Percentiles rank a stretch among this genome's conserved stretches.
These are phyloP conservation scores for Cenopis cana DNA, from an alignment of 2,888 invertebrate species.

Conservation along the genomic window DNA sequence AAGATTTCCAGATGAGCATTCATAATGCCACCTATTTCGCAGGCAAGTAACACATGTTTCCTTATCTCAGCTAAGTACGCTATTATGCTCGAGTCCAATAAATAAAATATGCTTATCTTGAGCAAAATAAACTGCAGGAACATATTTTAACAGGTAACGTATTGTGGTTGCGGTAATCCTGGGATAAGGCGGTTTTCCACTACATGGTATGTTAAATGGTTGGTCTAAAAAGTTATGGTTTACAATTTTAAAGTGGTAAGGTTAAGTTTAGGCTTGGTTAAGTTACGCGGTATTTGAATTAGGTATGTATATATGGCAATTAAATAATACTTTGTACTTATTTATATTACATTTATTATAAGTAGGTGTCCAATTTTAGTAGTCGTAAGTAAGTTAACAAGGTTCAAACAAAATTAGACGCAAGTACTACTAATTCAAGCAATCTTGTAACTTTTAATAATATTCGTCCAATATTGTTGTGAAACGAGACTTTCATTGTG, in stretches of 20 bases:
- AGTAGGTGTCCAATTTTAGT: no score
- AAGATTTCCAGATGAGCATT: not conserved
- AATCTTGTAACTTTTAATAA: no score
- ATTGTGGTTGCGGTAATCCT: constrained; percentile 59
- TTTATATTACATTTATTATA: no score
- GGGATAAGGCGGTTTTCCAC: constrained; percentile 43
- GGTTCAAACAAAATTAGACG: no score
- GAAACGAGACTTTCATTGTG: no score
- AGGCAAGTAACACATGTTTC: constrained; percentile 40
- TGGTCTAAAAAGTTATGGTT: not conserved
- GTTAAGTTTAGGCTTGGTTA: not conserved
- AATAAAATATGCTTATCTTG: constrained; percentile 45
- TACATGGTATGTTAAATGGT: constrained; percentile 2
- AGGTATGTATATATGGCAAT: no score
- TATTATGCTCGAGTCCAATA: constrained; percentile 41
- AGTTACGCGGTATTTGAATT: no score
- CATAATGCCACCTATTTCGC: constrained; percentile 30
- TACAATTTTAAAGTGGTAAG: not conserved
- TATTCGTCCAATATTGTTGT: no score
- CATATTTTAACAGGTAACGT: constrained; percentile 55
- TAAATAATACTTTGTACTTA: no score
- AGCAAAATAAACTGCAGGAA: constrained; percentile 49
- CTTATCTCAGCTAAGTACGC: constrained; percentile 42
- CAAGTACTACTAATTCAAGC: no score
- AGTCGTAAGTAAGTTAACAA: no score